Conservation (phyloP, 2,113 vertebrate species). For the Ammodytes marinus region DNA sequence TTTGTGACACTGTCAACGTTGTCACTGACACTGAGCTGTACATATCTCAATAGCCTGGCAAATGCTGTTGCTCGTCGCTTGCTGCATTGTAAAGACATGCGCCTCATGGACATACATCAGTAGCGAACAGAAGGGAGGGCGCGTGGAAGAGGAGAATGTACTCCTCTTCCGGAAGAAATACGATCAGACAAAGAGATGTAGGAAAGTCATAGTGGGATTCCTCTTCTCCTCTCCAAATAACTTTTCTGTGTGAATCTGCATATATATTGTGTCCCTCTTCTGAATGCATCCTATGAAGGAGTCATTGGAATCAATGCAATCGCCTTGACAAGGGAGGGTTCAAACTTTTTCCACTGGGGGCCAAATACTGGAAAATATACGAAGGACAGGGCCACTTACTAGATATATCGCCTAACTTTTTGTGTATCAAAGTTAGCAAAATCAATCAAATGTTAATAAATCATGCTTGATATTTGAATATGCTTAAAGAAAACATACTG, state of each 20-base stretch:
- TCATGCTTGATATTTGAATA: too few species aligned
- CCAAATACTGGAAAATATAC: too few species aligned
- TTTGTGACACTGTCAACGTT: constrained; percentile 35
- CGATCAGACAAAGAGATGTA: constrained; percentile 46
- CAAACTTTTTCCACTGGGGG: too few species aligned
- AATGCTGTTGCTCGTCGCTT: constrained; percentile 19
- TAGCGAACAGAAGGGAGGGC: constrained; percentile 20
- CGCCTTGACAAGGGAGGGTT: constrained; percentile 13
- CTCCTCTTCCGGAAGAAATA: not conserved
- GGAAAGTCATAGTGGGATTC: constrained; percentile 27
- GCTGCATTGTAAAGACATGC: constrained; percentile 9
- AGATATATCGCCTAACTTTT: too few species aligned
- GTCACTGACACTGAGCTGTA: constrained; percentile 39
- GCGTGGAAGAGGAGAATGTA: constrained; percentile 8
- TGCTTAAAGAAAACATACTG: too few species aligned
- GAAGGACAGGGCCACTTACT: too few species aligned
- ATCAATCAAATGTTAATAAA: too few species aligned
- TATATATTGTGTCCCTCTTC: constrained; percentile 35
- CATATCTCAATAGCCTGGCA: constrained; percentile 15
- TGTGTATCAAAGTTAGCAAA: too few species aligned
- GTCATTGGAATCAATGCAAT: constrained; percentile 53
- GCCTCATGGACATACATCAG: constrained; percentile 41
- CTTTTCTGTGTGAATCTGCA: constrained; percentile 27
- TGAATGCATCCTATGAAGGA: constrained; percentile 44
- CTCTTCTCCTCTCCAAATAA: constrained; percentile 22